Percentiles rank a stretch among this genome's conserved stretches.
Conservation (phyloP, 2,113 vertebrate genomes). For the Syngnathus scovelli region DNA sequence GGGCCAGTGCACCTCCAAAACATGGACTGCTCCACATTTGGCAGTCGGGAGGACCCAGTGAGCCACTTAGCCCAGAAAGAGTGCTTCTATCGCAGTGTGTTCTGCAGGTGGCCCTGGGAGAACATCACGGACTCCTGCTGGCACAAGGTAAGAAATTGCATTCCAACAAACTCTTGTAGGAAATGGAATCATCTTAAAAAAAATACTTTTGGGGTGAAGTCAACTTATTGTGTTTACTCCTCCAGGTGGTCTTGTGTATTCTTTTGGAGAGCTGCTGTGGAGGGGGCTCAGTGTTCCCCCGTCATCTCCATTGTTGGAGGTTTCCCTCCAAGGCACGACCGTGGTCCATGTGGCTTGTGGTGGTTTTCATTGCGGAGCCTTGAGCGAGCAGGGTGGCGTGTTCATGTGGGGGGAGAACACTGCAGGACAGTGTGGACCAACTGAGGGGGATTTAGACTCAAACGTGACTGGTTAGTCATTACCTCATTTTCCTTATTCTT, state of each 20-base stretch:
- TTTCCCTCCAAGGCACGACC: constrained; percentile 68
- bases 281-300: constrained; percentile 58
- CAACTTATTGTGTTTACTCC: not conserved
- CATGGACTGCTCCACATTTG: constrained; percentile 83
- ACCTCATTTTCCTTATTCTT: not conserved
- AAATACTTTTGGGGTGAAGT: not conserved
- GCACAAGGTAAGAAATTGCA: constrained; percentile 74
- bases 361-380: constrained; percentile 84
- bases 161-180: not conserved
- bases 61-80: constrained; percentile 73
- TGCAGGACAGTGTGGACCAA: constrained; percentile 85
- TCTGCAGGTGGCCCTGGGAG: constrained; percentile 83
- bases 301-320: constrained; percentile 75
- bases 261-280: constrained; percentile 86
- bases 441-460: constrained; percentile 42
- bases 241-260: constrained; percentile 86
- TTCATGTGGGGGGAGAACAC: constrained; percentile 95
- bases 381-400: constrained; percentile 79
- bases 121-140: constrained; percentile 83
- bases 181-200: too few species aligned
- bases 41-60: constrained; percentile 71
- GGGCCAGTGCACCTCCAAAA: constrained; percentile 67
- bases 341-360: constrained; percentile 83
- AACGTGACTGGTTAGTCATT: constrained; percentile 43
- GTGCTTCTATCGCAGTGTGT: constrained; percentile 79